These are phyloP conservation scores for Drosophila dunni DNA, from an alignment of 1,140 invertebrate species.

Conservation along the genomic window DNA sequence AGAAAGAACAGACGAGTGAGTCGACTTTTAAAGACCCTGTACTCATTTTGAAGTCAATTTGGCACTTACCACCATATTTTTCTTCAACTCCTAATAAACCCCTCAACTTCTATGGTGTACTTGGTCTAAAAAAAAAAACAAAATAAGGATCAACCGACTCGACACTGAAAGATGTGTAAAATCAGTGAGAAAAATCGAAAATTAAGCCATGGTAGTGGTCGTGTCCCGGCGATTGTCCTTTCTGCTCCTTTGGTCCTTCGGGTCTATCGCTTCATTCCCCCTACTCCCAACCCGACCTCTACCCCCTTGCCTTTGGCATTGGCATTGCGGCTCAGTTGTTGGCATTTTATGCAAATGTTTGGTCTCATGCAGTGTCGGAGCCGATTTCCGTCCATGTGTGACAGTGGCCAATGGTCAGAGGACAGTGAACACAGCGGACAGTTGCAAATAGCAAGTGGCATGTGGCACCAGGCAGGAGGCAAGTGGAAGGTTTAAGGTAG, in stretches of 20 bases:
- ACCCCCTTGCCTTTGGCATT: neutral
- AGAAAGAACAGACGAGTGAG: no score
- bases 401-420: constrained; percentile 56
- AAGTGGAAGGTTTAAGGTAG: constrained; percentile 1
- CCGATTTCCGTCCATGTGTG: constrained; percentile 80
- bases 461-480: constrained; percentile 7
- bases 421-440: constrained; percentile 21
- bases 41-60: no score
- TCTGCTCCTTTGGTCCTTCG: neutral
- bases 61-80: no score
- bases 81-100: no score
- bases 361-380: constrained; percentile 75
- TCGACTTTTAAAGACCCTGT: no score
- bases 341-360: constrained; percentile 81
- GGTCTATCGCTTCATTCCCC: constrained; percentile 3
- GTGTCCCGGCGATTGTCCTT: neutral
- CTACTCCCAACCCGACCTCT: no score
- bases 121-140: constrained; percentile 24
- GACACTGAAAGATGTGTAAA: constrained; percentile 80
- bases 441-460: constrained; percentile 10
- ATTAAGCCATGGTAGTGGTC: constrained; percentile 46
- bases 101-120: no score
- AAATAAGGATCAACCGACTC: constrained; percentile 42
- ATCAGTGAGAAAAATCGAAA: constrained; percentile 81
- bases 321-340: constrained; percentile 27